Percentiles rank a stretch among this genome's conserved stretches.
Conservation (phyloP, 2,888 invertebrate genomes). For the Machimus rusticus region DNA sequence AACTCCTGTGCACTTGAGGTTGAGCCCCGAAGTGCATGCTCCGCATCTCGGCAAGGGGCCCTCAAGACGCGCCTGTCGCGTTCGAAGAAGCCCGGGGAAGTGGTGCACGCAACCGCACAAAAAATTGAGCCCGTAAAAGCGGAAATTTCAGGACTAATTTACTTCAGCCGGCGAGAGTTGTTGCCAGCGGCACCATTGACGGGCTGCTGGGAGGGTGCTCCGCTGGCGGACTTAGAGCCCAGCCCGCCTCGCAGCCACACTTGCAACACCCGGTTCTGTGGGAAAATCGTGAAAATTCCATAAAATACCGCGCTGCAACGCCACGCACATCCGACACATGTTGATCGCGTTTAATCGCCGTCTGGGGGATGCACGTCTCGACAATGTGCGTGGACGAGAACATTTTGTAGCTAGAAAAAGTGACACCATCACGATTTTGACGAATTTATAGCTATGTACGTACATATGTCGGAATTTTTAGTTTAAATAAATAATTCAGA, state of each 20-base stretch:
- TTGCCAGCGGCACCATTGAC: not conserved
- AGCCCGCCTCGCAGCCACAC: not conserved
- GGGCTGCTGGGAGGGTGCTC: not conserved
- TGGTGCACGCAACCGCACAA: not conserved
- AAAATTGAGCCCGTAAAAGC: conserved; percentile 2
- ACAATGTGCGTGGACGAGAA: not conserved
- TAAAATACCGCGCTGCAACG: not conserved
- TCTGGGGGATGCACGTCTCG: not conserved
- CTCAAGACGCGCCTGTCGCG: not conserved
- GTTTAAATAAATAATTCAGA: too few relatives aligned
- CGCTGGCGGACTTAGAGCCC: not conserved
- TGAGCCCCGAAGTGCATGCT: not conserved
- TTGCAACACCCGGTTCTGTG: conserved; percentile 9
- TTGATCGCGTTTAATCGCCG: not conserved
- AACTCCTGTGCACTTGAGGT: not conserved
- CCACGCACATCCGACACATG: conserved; percentile 22
- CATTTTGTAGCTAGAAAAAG: not conserved
- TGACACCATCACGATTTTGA: not conserved
- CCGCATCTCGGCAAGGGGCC: not conserved
- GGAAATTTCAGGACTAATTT: conserved; percentile 36
- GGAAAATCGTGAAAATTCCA: conserved; percentile 17
- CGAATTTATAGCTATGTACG: too few relatives aligned
- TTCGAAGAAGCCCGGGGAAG: not conserved
- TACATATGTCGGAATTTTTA: too few relatives aligned
- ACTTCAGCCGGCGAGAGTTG: conserved; percentile 8